Base-by-base conservation (phyloP, 1,140 invertebrate genomes). In the Nephila pilipes region DNA sequence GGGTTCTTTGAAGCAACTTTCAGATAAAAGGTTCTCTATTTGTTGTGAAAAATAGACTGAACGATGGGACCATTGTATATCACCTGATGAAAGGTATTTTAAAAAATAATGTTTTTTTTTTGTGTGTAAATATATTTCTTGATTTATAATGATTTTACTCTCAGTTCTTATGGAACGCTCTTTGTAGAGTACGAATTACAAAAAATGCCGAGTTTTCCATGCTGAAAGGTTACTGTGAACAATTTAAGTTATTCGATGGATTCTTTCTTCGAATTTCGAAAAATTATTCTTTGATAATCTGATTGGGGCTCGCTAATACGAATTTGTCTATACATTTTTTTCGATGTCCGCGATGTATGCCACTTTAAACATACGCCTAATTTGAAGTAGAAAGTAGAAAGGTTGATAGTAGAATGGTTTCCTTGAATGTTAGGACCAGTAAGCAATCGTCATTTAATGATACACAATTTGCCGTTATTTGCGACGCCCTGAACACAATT, bases 221-320 rank as follows among this genome's bases (percentile, higher is more conserved):
- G n/a, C n/a, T n/a, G n/a, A n/a, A n/a, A n/a, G 0, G 95, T 95
- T 1, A 95, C 94, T 0, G 95, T 94, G 89, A 94, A 94, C 5
- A 96, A 79, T 14, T 91, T 69, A 65, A 85, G 94, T 18, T 38
- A 14, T 36, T 75, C 20, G 0, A 88, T 46, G 10, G 3, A 60
- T 12, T 69, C 58, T 2, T 29, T 63, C 22, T 57, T 46, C n/a
- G 58, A 65, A 29, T 65, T 25, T 25, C 63, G 22, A 32, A 58
- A 88, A 20, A 69, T 2, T 16, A 88, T 54, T 88, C 87, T 65
- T 54, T 65, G 63, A 65, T n/a, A 75, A 36, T 65, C 54, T 18
- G 0, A 36, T n/a, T 85, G 81, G 10, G 10, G 25, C 8, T 88
- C 2, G 14, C 36, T 22, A 16, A 46, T 20, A 38, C 20, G 25